A percentile compares a stretch with the other conserved stretches of the same genome.
Evolutionary conservation across 2,113 vertebrate genomes (phyloP).

Genomic region (Felis catus): F.catus_Fca126_mat1.0 CM031416.1:89917001-89917500

Average conservation of each 20-base stretch:
- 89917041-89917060: not conserved
- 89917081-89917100: no score
- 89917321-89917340: conserved; percentile 17
- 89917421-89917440: not conserved
- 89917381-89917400: not conserved
- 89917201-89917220: no score
- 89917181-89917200: no score
- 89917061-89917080: not conserved
- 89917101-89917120: no score
- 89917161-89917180: no score
- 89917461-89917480: not conserved
- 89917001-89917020: not conserved
- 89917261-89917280: no score
- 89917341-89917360: not conserved
- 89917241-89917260: no score
- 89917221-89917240: no score
- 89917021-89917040: not conserved
- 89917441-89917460: no score
- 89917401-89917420: not conserved
- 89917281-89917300: not conserved
- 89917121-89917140: no score
- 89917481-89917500: not conserved
- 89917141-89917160: no score
- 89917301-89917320: not conserved
- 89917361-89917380: not conserved